Evolutionary conservation across 1,140 invertebrate genomes (phyloP), one percentile per base, ranked within the genome.

Genomic region (Popillia japonica): DNA sequence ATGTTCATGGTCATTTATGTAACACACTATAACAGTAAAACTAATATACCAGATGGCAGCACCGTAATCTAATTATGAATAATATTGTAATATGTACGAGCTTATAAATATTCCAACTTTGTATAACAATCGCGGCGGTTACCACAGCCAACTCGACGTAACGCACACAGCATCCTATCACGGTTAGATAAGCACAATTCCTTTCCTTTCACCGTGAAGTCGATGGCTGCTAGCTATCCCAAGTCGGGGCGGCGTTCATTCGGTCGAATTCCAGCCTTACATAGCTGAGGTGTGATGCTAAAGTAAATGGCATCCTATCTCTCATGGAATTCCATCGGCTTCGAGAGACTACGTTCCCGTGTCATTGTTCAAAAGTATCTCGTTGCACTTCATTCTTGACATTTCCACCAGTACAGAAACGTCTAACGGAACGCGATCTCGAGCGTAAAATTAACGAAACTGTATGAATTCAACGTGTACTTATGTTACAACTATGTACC

Each of bases 361-460:
- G 61, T 68, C 61, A 68, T 68, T 68, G 61, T 68, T 68, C 61
- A 9, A 34, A 22, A 68, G 61, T 68, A 68, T 68, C 61, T 68
- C 22, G 61, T 68, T 68, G 61, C 61, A 68, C 61, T 68, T 68
- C 61, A 68, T 68, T 68, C 61, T 68, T 68, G 61, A 68, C 61
- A 68, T 68, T 68, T 68, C 61, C 6, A 68, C 10, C 11, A 10
- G 61, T 14, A 34, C 61, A n/a, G 20, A 27, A 27, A 22, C 61
- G 22, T 17, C 8, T 68, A 68, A 68, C 61, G 61, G 61, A 2
- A 68, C 48, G 22, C 61, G 22, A 27, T 27, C 61, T 68, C 20
- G 61, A 68, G 61, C 61, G 27, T 68, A 68, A 34, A 68, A 68
- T 23, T 68, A 68, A 68, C 61, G 17, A 68, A 55, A 55, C 48